Evolutionary conservation across 2,888 invertebrate genomes (phyloP), one percentile per base, ranked within the genome.

Genomic region (Lacanobia wlatinum): DNA sequence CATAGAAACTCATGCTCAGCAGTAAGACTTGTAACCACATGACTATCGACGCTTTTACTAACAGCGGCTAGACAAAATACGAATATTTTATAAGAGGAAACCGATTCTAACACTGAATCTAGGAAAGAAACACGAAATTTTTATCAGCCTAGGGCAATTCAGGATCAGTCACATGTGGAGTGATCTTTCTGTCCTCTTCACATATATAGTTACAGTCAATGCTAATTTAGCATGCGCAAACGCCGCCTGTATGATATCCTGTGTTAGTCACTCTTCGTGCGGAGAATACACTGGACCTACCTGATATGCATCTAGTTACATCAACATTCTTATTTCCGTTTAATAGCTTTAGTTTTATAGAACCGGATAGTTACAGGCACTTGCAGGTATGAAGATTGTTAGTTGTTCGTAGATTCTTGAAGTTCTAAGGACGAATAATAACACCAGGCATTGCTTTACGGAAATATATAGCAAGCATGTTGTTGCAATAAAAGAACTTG

Each of bases 211-310:
- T 55, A 77, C 73, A 73, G 53, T 61, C 60, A 61, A 71, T 65
- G 48, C 56, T 73, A 73, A 82, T 61, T 80, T 77, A 73, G 61
- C 66, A 80, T 81, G 82, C 75, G 53, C 66, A 63, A 71, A 70
- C 71, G 72, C 40, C 55, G 66, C 38, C 56, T 60, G 60, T 70
- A 61, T 71, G 70, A 69, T 80, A 84, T 85, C 84, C 84, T 85
- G 84, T 75, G 40, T 82, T 77, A 82, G 67, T 86, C 84, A 78
- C 10, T 46, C 38, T 8, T 60, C 84, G 86, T 86, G 86, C 63
- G 23, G 70, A 56, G 84, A 72, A 82, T 84, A 70, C 50, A 60
- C 73, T 58, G 23, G 23, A 38, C 58, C 64, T 73, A 75, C 77
- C 68, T 76, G 84, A 72, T 77, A 64, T 77, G 84, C 82, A 85